Percentiles rank a stretch among this genome's conserved stretches.
phyloP scores from a whole-genome alignment of 2,797 vertebrate genomes.

The Helicolenus hilgendorfi region DNA sequence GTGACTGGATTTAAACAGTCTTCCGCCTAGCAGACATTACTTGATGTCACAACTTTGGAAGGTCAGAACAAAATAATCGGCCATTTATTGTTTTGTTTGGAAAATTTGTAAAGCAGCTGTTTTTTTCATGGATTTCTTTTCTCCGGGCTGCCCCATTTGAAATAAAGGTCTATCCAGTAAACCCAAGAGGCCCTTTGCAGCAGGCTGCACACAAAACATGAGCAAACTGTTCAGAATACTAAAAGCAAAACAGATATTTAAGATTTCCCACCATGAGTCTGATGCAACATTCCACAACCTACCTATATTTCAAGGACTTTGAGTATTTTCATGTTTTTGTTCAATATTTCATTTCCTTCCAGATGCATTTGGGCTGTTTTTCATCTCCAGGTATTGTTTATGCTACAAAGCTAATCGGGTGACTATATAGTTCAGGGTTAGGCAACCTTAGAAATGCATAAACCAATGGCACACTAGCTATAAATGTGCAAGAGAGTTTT shows the following conservation, averaged over 20 bases:
- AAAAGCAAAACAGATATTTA: not conserved
- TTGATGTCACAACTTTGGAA: conserved; percentile 18
- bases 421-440: not conserved
- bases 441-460: too few species aligned
- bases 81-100: not conserved
- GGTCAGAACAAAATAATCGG: not conserved
- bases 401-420: not conserved
- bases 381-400: not conserved
- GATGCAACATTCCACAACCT: not conserved
- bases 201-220: not conserved
- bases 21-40: not conserved
- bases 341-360: not conserved
- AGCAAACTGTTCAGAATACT: conserved; percentile 3
- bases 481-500: too few species aligned
- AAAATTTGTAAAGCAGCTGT: conserved; percentile 6
- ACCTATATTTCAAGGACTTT: not conserved
- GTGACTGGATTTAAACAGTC: conserved; percentile 51
- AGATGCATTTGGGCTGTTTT: not conserved
- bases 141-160: not conserved
- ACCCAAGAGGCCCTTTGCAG: not conserved
- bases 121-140: conserved; percentile 20
- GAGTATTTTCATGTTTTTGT: not conserved
- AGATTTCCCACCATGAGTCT: not conserved
- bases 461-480: too few species aligned
- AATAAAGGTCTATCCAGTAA: conserved; percentile 4